Percentiles rank a stretch among this genome's conserved stretches.
Conservation (phyloP, 2,797 vertebrate genomes). For the Phalloptychus januarius region DNA sequence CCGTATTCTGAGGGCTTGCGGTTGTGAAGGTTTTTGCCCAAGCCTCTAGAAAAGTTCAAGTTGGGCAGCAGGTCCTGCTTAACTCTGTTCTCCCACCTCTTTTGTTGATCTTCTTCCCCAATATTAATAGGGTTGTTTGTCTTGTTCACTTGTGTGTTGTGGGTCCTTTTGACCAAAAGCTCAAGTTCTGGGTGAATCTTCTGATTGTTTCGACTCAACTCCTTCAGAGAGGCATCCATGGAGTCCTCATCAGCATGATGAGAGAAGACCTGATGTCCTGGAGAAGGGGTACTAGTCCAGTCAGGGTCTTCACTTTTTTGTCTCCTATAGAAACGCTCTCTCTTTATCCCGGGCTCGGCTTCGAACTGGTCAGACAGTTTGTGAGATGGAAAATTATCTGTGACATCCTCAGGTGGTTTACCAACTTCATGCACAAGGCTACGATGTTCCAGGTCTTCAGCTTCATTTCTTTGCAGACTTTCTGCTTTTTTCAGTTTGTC, state of each 20-base stretch:
- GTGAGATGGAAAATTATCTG: conserved; percentile 94
- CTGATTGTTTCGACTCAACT: conserved; percentile 87
- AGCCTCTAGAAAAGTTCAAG: conserved; percentile 86
- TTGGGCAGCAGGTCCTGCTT: conserved; percentile 90
- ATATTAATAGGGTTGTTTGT: conserved; percentile 82
- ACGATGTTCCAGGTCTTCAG: conserved; percentile 92
- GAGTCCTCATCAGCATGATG: conserved; percentile 87
- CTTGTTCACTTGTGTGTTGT: conserved; percentile 85
- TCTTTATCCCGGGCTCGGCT: conserved; percentile 86
- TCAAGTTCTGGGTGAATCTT: conserved; percentile 86
- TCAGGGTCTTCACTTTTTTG: conserved; percentile 95
- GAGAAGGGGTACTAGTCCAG: conserved; percentile 86
- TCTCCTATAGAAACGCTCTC: conserved; percentile 93
- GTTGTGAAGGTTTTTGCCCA: conserved; percentile 89
- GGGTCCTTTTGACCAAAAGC: conserved; percentile 85
- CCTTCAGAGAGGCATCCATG: conserved; percentile 85
- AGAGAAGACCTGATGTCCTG: conserved; percentile 82
- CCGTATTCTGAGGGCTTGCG: conserved; percentile 88
- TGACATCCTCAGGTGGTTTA: conserved; percentile 97
- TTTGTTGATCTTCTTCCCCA: conserved; percentile 88
- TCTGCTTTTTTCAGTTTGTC: conserved; percentile 93
- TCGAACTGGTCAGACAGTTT: conserved; percentile 92
- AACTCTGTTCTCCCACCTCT: conserved; percentile 88
- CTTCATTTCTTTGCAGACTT: conserved; percentile 87
- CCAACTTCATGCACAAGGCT: conserved; percentile 98